Percentiles rank a stretch among this genome's conserved stretches.
These are phyloP conservation scores for Eupithecia subfuscata DNA, from an alignment of 2,888 invertebrate genomes.

Conservation along the genomic window DNA sequence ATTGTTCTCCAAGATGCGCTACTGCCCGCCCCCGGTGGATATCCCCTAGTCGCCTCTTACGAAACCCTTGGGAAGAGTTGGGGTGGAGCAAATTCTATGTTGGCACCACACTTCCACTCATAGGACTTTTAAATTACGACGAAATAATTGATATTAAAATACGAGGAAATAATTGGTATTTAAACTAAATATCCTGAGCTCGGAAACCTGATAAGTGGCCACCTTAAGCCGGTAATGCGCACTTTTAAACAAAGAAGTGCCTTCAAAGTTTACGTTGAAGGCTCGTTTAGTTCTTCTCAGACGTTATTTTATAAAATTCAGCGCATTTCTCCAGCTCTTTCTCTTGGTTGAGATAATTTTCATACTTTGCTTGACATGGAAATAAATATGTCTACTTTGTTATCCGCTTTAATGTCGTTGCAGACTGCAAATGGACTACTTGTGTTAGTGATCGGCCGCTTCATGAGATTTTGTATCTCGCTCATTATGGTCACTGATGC, in stretches of 20 bases:
- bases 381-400: neutral
- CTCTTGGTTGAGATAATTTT: neutral
- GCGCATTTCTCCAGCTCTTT: constrained; percentile 8
- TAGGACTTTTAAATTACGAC: neutral
- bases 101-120: neutral
- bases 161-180: neutral
- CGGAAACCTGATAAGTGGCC: constrained; percentile 19
- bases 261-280: constrained; percentile 8
- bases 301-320: constrained; percentile 4
- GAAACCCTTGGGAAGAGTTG: too few species aligned
- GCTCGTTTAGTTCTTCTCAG: constrained; percentile 6
- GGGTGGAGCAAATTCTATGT: too few species aligned
- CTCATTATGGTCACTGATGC: neutral
- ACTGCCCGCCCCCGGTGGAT: too few species aligned
- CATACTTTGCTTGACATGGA: constrained; percentile 5
- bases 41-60: too few species aligned
- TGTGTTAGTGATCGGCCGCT: neutral
- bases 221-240: constrained; percentile 13
- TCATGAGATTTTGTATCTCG: neutral
- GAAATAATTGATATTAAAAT: neutral
- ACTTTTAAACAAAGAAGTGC: constrained; percentile 13
- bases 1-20: too few species aligned
- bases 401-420: neutral
- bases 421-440: neutral
- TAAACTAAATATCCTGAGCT: neutral